phyloP scores from a whole-genome alignment of 1,140 invertebrate species.

The Polypedilum pembai region DNA sequence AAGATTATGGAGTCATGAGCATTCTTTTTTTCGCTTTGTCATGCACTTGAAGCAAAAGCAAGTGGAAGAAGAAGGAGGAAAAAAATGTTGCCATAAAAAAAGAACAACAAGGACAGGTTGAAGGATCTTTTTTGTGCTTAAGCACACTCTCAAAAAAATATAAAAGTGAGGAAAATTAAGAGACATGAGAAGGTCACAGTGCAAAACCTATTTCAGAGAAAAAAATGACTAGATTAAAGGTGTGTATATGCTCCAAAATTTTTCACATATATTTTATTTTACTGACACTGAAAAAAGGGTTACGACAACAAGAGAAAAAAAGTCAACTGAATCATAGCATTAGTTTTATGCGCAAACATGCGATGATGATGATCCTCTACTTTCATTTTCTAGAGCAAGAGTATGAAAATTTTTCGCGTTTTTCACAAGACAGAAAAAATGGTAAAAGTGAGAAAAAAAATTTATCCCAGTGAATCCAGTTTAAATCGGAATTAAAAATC shows the following conservation, averaged over 20 bases:
- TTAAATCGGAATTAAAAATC: too few relatives aligned
- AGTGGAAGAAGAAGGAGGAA: not conserved
- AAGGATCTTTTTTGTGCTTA: too few relatives aligned
- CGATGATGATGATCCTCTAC: not conserved
- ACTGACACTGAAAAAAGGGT: constrained; percentile 5
- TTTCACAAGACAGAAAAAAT: not conserved
- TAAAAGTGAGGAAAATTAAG: not conserved
- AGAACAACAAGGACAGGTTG: too few relatives aligned
- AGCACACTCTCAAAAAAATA: too few relatives aligned
- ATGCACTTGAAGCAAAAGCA: not conserved
- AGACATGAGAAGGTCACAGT: not conserved
- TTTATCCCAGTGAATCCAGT: too few relatives aligned
- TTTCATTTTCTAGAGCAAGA: too few relatives aligned
- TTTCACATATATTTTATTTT: constrained; percentile 2
- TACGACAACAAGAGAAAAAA: not conserved
- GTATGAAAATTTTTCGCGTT: not conserved
- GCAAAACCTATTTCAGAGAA: not conserved
- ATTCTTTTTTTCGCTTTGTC: too few relatives aligned
- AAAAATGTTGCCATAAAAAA: not conserved
- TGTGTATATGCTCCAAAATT: not conserved
- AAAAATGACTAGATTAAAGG: not conserved
- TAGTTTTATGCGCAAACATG: constrained; percentile 17
- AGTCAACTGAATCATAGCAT: not conserved
- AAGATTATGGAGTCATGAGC: not conserved
- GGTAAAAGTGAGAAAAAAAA: too few relatives aligned